phyloP scores from a whole-genome alignment of 2,797 vertebrate species.

The Pantherophis alleghaniensis region DNA sequence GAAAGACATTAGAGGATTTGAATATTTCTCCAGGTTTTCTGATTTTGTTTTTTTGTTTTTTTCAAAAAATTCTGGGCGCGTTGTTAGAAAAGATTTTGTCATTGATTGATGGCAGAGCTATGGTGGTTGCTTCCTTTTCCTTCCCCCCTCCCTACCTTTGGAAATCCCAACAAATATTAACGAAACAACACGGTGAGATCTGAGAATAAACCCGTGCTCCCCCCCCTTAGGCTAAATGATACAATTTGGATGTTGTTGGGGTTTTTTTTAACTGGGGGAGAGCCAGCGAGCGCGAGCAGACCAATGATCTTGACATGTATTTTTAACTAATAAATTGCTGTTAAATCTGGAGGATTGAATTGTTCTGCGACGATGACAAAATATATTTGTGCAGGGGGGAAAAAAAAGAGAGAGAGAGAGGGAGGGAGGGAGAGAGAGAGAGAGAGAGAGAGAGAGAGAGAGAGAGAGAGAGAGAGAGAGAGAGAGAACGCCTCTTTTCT shows the following conservation, averaged over 20 bases:
- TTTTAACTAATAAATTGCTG: not conserved
- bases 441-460: rapidly evolving
- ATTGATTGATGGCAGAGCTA: constrained; percentile 43
- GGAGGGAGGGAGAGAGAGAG: no score
- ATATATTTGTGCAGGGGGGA: not conserved
- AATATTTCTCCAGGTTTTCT: not conserved
- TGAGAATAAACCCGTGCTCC: not conserved
- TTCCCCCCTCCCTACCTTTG: no score
- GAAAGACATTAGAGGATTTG: not conserved
- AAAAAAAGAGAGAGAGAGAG: no score
- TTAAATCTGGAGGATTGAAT: not conserved
- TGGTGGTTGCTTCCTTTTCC: not conserved
- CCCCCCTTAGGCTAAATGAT: not conserved
- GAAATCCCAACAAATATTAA: not conserved
- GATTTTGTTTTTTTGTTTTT: not conserved
- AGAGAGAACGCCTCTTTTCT: not conserved
- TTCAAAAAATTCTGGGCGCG: constrained; percentile 11
- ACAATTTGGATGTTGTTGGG: not conserved
- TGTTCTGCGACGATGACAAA: not conserved
- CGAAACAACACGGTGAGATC: constrained; percentile 6
- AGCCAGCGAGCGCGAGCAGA: not conserved
- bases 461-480: no score
- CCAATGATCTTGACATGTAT: not conserved
- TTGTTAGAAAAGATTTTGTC: constrained; percentile 36
- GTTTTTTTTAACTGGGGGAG: no score